Base-by-base conservation (phyloP, 2,888 invertebrate genomes). In the Lottia scabra region DNA sequence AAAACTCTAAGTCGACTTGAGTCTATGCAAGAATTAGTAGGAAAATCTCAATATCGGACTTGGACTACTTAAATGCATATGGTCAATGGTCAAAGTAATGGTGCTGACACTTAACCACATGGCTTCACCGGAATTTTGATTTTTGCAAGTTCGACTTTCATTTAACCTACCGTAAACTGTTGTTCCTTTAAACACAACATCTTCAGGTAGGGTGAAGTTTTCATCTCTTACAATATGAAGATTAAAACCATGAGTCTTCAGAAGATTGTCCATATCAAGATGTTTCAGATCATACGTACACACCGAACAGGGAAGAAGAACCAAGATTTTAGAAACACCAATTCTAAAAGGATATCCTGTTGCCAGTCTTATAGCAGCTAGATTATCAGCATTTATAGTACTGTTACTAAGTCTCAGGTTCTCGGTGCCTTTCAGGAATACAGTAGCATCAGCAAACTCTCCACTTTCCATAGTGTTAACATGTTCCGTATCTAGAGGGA, bases 251-350 rank as follows among this genome's bases (percentile, higher is more conserved):
- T 73, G 63, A 8, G 69, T 65, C 19, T 38, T 43, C n/a, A 78
- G 68, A 3, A 66, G 38, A 4, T 56, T 16, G 13, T 65, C 67
- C 38, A 81, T 64, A 19, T 70, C 66, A 8, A 43, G 23, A 16
- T 71, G 63, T 2, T 67, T 44, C 43, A 72, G 44, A 56, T 92
- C 70, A 2, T 71, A 91, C 78, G 93, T 92, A 89, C 97, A 97
- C 65, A 92, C 91, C 12, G 94, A 92, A 90, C 96, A 97, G 0
- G 95, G 94, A 85, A 96, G 87, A 68, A 10, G 75, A 44, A 30
- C 75, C 75, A 97, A 91, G 78, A 97, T 93, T 87, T 95, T 94
- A 0, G 96, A 94, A 30, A 94, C 95, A 0, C 94, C 97, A 1
- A 95, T 92, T 45, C 96, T 92, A 91, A 95, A 96, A 73, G 94